A percentile compares a stretch with the other conserved stretches of the same genome.
Evolutionary conservation across 2,113 vertebrate genomes (phyloP).

Genomic region (Axis porcinus): DNA sequence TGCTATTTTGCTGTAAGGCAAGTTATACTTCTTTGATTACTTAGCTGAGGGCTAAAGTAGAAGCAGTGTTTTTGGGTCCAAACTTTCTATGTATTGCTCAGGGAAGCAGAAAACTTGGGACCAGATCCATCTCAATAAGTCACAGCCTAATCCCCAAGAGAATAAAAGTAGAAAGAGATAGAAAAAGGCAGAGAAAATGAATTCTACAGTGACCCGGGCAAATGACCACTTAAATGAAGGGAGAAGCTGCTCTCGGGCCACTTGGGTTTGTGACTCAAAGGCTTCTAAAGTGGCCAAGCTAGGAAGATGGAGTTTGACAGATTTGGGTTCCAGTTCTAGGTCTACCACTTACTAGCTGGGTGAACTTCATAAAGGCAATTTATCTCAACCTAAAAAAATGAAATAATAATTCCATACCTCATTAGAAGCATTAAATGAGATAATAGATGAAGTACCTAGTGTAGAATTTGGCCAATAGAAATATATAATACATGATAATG

Average conservation of each 20-base stretch:
- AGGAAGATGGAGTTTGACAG: neutral
- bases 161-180: neutral
- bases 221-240: neutral
- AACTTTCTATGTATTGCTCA: neutral
- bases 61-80: neutral
- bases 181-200: neutral
- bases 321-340: neutral
- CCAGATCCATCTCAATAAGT: neutral
- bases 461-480: neutral
- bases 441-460: neutral
- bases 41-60: neutral
- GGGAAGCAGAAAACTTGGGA: neutral
- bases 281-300: neutral
- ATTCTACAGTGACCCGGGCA: neutral
- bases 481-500: neutral
- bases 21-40: neutral
- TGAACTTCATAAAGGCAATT: neutral
- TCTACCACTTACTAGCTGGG: neutral
- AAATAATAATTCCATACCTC: neutral
- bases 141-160: neutral
- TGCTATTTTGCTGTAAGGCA: neutral
- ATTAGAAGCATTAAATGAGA: neutral
- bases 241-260: neutral
- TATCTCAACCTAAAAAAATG: neutral
- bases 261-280: neutral